Evolutionary conservation across 2,888 invertebrate species (phyloP), one percentile per base, ranked within the genome.

Genomic region (Drosophila vallismaia): DNA sequence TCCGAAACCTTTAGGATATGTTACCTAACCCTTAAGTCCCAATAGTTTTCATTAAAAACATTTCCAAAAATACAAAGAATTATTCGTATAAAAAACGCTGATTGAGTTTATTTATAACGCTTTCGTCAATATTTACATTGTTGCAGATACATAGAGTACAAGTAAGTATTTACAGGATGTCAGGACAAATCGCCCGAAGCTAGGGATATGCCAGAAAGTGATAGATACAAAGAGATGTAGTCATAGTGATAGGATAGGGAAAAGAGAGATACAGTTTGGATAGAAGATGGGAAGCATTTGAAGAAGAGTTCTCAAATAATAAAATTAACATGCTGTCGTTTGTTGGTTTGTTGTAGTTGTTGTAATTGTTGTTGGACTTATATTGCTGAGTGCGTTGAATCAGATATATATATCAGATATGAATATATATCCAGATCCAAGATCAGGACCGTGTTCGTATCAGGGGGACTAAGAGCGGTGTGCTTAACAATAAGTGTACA

Each of bases 51-150:
- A 8, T 19, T 19, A 1, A 46, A 38, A 55, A 46, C 24, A 24
- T 19, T 4, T 4, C 4, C 4, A 24, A n/a, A 68, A 52, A 76
- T 51, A 64, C 44, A 0, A 19, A 4, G 28, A 1, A 19, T 14
- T 70, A 5, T 79, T 79, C 71, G 78, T 74, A 72, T 88, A 82
- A 88, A 88, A 82, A 87, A 88, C 88, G 63, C 72, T 64, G 70
- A 44, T 64, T 66, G 79, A 68, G 51, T 88, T 89, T 89, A 88
- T 89, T 88, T 80, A 82, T 84, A 75, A 87, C 82, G 56, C 74
- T 80, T 86, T 88, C 76, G 76, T 89, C 89, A 89, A 88, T 88
- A 78, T 88, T 86, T 82, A 79, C 86, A 89, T 88, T 88, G 88
- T 89, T 89, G 89, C 89, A 87, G 79, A 78, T 76, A 74, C 75